Base-by-base conservation (phyloP, 2,797 vertebrate species). In the Mallotus villosus region DNA sequence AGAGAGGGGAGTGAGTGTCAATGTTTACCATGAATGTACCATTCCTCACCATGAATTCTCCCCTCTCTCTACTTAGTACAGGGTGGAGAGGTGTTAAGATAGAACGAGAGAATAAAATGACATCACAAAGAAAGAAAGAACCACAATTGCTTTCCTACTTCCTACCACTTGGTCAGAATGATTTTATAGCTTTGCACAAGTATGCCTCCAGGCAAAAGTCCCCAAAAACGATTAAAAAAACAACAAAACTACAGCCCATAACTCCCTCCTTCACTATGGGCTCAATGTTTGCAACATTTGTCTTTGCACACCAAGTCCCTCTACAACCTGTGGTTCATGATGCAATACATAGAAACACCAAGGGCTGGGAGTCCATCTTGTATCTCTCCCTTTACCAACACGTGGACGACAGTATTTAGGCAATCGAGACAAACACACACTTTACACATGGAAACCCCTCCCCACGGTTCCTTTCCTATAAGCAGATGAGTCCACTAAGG, bases 301-400 rank as follows among this genome's bases (percentile, higher is more conserved):
- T 66, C 74, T 41, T 3, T 68, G 29, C 2, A 59, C 4, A 70
- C 66, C 51, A 68, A 63, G 82, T 74, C 59, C 59, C 60, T 49
- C 71, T 76, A 74, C 74, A 78, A 41, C 37, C 37, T 41, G 37
- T 81, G 63, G 64, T 74, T 77, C 70, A 63, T 89, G 88, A 90
- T 79, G 87, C 83, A 91, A 91, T 72, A 67, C 68, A 65, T 55
- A 70, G 86, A 86, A 91, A 89, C 74, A 22, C 69, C 8, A 5
- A 41, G 12, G 29, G 71, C 69, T 37, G 21, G 68, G 67, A 11
- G 21, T 21, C 72, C 70, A 72, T 81, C 65, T 75, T n/a, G 57
- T 72, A 78, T 14, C 16, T 46, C 4, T 41, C 3, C 49, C 24
- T 19, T 22, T 3, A 11, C 17, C 62, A 64, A 64, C 2, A 34